Percentiles rank a stretch among this genome's conserved stretches.
These are phyloP conservation scores for Eriosoma lanigerum DNA, from an alignment of 1,140 invertebrate genomes.

Conservation along the genomic window DNA sequence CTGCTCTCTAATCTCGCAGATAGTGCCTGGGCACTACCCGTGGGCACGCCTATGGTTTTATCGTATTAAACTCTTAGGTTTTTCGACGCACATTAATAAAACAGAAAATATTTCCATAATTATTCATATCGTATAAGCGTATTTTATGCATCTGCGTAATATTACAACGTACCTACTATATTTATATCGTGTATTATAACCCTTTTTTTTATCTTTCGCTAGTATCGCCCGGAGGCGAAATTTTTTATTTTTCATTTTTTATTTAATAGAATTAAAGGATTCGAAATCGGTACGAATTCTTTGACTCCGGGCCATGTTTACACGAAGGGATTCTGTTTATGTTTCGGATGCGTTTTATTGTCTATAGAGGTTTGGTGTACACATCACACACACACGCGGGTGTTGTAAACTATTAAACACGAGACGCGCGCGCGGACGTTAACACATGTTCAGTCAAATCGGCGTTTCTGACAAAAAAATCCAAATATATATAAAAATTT, in stretches of 20 bases:
- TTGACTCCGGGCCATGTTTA: slow-evolving; percentile 48
- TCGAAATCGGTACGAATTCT: slow-evolving; percentile 25
- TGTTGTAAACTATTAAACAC: slow-evolving; percentile 45
- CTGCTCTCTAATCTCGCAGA: too few species aligned
- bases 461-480: slow-evolving; percentile 24
- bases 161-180: too few species aligned
- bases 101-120: too few species aligned
- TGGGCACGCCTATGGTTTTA: too few species aligned
- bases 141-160: too few species aligned
- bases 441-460: slow-evolving; percentile 45
- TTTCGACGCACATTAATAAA: too few species aligned
- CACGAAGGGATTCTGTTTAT: slow-evolving; percentile 44
- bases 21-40: too few species aligned
- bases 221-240: background rate
- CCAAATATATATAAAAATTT: background rate
- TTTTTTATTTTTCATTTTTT: background rate
- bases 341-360: slow-evolving; percentile 37
- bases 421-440: background rate
- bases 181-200: too few species aligned
- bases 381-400: background rate
- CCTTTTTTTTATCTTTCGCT: too few species aligned
- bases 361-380: background rate
- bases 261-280: slow-evolving; percentile 2
- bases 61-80: too few species aligned
- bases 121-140: too few species aligned